These are phyloP conservation scores for Strix uralensis DNA, from an alignment of 2,113 vertebrate genomes.

Conservation along the genomic window DNA sequence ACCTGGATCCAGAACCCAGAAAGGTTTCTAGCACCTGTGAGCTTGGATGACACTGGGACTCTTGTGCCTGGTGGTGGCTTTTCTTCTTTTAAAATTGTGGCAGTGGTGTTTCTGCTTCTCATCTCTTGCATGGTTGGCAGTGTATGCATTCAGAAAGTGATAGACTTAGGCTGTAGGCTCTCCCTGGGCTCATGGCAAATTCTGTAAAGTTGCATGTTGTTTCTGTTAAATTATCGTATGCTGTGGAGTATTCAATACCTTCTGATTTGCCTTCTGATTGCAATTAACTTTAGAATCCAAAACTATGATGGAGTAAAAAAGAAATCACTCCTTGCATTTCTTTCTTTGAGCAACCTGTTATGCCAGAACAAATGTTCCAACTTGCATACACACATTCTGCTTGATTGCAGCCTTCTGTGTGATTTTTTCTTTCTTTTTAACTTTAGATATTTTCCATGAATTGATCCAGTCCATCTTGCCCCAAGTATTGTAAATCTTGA, in stretches of 20 bases:
- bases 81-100: neutral
- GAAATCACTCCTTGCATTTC: neutral
- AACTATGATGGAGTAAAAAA: neutral
- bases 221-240: neutral
- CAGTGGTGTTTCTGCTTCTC: neutral
- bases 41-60: neutral
- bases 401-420: slow-evolving; percentile 2
- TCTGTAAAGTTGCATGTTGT: neutral
- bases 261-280: slow-evolving; percentile 24
- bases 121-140: neutral
- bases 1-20: neutral
- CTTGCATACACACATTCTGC: neutral
- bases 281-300: slow-evolving; percentile 6
- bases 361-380: slow-evolving; percentile 9
- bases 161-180: neutral
- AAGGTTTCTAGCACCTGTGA: neutral
- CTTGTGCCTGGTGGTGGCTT: neutral
- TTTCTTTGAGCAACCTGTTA: neutral
- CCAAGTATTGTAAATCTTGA: neutral
- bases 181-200: neutral
- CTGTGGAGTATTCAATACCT: neutral
- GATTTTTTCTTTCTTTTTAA: neutral
- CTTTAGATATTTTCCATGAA: neutral
- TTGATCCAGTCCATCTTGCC: neutral
- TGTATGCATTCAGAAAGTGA: neutral